A percentile compares a stretch with the other conserved stretches of the same genome.
Conservation (phyloP, 2,113 vertebrate genomes). For the Butorides virescens region DNA sequence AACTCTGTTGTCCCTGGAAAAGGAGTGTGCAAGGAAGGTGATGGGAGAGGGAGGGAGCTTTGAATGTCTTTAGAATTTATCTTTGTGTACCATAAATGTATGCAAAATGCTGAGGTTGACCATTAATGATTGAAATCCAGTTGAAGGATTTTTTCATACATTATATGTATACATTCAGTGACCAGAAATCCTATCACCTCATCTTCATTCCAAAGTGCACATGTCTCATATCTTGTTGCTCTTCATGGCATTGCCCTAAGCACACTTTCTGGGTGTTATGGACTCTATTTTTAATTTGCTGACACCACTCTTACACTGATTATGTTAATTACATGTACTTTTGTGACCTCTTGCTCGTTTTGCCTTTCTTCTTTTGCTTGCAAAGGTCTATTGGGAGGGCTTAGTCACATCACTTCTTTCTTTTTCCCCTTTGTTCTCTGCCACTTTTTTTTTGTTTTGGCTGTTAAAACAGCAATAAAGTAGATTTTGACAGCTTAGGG, state of each 20-base stretch:
- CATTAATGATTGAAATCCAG: background rate
- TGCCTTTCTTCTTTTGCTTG: conserved; percentile 46
- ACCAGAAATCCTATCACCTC: background rate
- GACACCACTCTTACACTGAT: conserved; percentile 43
- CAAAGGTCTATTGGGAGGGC: conserved; percentile 3
- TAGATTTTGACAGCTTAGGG: conserved; percentile 37
- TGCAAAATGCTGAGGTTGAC: background rate
- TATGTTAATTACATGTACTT: conserved; percentile 56
- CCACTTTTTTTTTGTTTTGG: background rate
- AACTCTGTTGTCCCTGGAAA: background rate
- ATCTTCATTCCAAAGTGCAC: background rate
- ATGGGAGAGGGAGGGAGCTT: background rate
- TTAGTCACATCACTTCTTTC: conserved; percentile 53
- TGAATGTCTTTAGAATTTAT: background rate
- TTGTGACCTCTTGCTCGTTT: background rate
- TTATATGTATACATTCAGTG: background rate
- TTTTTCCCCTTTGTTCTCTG: conserved; percentile 16
- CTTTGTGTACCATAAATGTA: background rate
- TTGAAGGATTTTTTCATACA: background rate
- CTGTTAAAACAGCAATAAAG: conserved; percentile 14
- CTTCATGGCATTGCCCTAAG: background rate
- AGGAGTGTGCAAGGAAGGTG: background rate
- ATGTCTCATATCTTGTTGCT: background rate
- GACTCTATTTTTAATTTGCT: conserved; percentile 59
- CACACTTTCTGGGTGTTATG: background rate